Percentiles rank a stretch among this genome's conserved stretches.
Evolutionary conservation across 1,140 invertebrate species (phyloP).

Genomic region (Drosophila orena): DNA sequence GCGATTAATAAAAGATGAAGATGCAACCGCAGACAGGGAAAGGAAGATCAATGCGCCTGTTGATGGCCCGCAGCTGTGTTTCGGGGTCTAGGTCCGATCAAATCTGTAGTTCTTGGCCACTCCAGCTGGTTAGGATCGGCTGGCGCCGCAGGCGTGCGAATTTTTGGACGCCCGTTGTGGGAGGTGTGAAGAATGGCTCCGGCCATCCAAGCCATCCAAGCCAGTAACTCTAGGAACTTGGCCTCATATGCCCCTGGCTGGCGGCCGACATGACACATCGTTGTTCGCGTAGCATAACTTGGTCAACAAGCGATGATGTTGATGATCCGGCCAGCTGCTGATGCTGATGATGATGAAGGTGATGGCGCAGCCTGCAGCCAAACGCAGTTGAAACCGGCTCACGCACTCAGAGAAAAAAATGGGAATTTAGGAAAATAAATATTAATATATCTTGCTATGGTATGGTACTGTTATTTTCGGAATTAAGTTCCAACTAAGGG

Average conservation of each 20-base stretch:
- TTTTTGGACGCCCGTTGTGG: slow-evolving; percentile 64
- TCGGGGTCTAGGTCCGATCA: slow-evolving; percentile 32
- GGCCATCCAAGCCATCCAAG: not conserved
- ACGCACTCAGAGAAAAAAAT: slow-evolving; percentile 16
- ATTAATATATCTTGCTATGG: too few species aligned
- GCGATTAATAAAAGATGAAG: slow-evolving; percentile 80
- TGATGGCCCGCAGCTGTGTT: slow-evolving; percentile 47
- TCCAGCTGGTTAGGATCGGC: slow-evolving; percentile 61
- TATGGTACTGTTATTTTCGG: not conserved
- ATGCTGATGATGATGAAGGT: slow-evolving; percentile 52
- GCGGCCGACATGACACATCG: slow-evolving; percentile 70
- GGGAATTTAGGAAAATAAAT: not conserved
- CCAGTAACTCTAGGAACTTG: slow-evolving; percentile 31
- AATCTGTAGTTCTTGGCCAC: slow-evolving; percentile 11
- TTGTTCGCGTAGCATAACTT: slow-evolving; percentile 68
- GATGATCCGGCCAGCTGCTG: slow-evolving; percentile 40
- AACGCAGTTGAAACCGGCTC: slow-evolving; percentile 43
- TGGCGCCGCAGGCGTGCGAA: slow-evolving; percentile 71
- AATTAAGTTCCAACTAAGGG: not conserved
- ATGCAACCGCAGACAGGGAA: slow-evolving; percentile 47
- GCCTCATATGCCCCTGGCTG: slow-evolving; percentile 48
- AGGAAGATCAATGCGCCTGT: slow-evolving; percentile 40
- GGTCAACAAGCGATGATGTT: slow-evolving; percentile 65
- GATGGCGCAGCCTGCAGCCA: slow-evolving; percentile 43
- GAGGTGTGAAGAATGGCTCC: slow-evolving; percentile 67